phyloP scores from a whole-genome alignment of 2,797 vertebrate genomes.

The Xenops minutus region DNA sequence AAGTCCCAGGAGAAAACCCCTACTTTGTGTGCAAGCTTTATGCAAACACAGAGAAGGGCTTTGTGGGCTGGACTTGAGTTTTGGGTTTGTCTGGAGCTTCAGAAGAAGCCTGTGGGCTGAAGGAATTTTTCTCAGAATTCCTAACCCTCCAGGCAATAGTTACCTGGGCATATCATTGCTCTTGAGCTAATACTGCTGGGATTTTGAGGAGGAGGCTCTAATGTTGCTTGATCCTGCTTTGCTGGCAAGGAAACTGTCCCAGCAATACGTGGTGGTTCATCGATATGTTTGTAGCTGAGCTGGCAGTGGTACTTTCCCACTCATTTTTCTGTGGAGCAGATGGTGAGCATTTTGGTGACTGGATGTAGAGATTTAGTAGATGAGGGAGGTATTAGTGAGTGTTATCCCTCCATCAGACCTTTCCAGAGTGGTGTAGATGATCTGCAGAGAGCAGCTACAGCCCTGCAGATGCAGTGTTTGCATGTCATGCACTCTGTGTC shows the following conservation, averaged over 20 bases:
- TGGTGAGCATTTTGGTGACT: background rate
- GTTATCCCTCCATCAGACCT: background rate
- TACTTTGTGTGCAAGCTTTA: background rate
- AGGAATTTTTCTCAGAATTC: background rate
- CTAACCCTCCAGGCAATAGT: background rate
- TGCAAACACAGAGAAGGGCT: background rate
- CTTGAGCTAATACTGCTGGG: background rate
- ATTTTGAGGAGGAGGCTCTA: background rate
- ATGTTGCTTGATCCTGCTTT: background rate
- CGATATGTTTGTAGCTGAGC: background rate
- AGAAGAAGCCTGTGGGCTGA: background rate
- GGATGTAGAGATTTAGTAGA: background rate
- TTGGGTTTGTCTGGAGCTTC: background rate
- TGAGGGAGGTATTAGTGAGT: background rate
- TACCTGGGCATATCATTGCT: background rate
- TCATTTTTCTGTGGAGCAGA: background rate
- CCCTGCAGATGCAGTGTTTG: background rate
- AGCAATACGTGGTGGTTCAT: rapidly evolving
- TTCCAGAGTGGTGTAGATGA: background rate
- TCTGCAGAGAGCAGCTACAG: background rate
- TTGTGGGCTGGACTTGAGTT: background rate
- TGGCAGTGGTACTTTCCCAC: background rate
- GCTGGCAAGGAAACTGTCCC: background rate
- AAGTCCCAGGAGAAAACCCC: background rate
- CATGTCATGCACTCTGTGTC: background rate